Base-by-base conservation (phyloP, 2,113 vertebrate species). In the Lophochroa leadbeateri region DNA sequence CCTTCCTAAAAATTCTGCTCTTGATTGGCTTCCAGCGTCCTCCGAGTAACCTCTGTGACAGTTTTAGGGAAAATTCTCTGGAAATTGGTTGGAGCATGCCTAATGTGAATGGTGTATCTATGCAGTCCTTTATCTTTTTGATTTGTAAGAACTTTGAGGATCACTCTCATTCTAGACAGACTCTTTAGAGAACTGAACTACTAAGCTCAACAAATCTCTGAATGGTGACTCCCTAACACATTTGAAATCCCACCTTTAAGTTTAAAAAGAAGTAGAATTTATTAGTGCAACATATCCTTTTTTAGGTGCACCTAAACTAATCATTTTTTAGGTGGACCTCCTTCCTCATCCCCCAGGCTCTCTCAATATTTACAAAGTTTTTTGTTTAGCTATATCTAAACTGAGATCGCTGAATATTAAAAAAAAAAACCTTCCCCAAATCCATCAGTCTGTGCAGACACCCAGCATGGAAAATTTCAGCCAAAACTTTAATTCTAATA, bases 271-370 rank as follows among this genome's bases (percentile, higher is more conserved):
- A 52, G 29, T 88, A 37, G 47, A 49, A 76, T 82, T 67, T 63
- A 39, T 70, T 76, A 43, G 9, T 37, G 17, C 10, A 29, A 29
- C 35, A 72, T 7, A 50, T 20, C 24, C 2, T 5, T 74, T 72
- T 83, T 71, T 67, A 79, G 13, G 21, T 61, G 21, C 41, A 76
- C 7, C 15, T 60, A 72, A 37, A 47, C 5, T 7, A 50, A 50
- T 20, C 24, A 2, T 5, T 74, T 72, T 83, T 71, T 67, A 79
- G 14, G 21, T 55, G 21, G 8, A 44, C 7, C 3, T 80, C 0
- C 11, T 19, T 27, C 1, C 7, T 23, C 1, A 1, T 6, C 11
- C 27, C 43, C 11, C 6, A 79, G 35, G 29, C 10, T 39, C 25
- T 75, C 28, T 49, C 12, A 57, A 43, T 39, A 7, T 87, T 94